Percentiles rank a stretch among this genome's conserved stretches.
phyloP scores from a whole-genome alignment of 2,888 invertebrate genomes.

The Diarsia brunnea region DNA sequence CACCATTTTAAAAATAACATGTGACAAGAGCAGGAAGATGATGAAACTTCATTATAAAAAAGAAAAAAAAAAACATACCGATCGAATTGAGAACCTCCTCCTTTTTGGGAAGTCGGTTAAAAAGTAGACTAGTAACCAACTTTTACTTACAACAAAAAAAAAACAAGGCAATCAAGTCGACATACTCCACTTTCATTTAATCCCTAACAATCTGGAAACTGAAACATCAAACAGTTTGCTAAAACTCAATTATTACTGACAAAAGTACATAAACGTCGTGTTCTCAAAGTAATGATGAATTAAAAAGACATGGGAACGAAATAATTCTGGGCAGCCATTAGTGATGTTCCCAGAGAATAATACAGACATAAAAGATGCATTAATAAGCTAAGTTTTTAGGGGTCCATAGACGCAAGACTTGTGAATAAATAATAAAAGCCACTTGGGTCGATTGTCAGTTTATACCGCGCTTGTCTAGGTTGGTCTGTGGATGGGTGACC shows the following conservation, averaged over 20 bases:
- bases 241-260: conserved; percentile 51
- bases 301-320: conserved; percentile 58
- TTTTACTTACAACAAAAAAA: neutral
- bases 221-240: conserved; percentile 47
- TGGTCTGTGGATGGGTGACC: no score
- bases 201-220: conserved; percentile 49
- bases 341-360: conserved; percentile 62
- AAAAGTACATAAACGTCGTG: conserved; percentile 42
- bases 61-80: no score
- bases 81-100: no score
- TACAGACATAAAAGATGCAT: conserved; percentile 59
- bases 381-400: conserved; percentile 59
- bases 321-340: conserved; percentile 45
- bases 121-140: neutral
- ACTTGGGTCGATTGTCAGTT: no score
- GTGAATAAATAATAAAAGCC: no score
- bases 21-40: no score
- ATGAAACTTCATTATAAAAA: no score
- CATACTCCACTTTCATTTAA: conserved; percentile 52
- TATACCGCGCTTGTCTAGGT: no score
- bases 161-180: conserved; percentile 16
- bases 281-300: conserved; percentile 56
- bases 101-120: no score
- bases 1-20: no score
- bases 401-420: neutral